phyloP scores from a whole-genome alignment of 64 coral and sea anemone species.

The Porites australiensis region DNA sequence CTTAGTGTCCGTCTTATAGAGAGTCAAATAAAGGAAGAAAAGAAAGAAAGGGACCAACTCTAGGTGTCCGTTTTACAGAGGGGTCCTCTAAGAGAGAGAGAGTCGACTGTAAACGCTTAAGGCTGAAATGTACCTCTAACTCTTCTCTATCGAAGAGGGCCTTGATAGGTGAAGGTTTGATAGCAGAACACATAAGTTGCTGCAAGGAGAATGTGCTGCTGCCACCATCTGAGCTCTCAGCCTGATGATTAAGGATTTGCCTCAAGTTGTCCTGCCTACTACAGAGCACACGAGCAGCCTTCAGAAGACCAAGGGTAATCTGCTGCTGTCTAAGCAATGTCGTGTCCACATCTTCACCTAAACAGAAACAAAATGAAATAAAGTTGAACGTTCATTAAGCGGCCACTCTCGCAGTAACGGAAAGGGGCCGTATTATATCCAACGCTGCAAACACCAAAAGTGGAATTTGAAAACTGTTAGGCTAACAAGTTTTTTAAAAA shows the following conservation, averaged over 20 bases:
- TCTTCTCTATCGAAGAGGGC: conserved; percentile 96
- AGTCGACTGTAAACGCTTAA: too few relatives aligned
- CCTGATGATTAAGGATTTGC: conserved; percentile 89
- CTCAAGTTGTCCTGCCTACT: conserved; percentile 95
- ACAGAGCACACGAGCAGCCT: conserved; percentile 91
- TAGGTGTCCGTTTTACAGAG: too few relatives aligned
- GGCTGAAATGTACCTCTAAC: conserved; percentile 66
- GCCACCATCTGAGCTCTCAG: conserved; percentile 17
- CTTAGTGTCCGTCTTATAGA: too few relatives aligned
- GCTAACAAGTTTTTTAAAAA: too few relatives aligned
- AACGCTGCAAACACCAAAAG: too few relatives aligned
- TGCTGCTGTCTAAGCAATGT: conserved; percentile 85
- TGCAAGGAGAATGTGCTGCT: conserved; percentile 80
- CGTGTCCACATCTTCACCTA: conserved; percentile 86
- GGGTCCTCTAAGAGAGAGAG: too few relatives aligned
- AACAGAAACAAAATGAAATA: neutral
- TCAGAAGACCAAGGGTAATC: conserved; percentile 92
- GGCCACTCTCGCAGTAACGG: too few relatives aligned
- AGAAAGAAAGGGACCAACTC: too few relatives aligned
- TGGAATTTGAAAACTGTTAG: too few relatives aligned
- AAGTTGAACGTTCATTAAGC: too few relatives aligned
- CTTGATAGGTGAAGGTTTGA: conserved; percentile 93
- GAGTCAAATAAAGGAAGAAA: too few relatives aligned
- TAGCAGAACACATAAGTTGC: conserved; percentile 91
- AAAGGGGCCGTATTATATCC: too few relatives aligned